phyloP scores from a whole-genome alignment of 2,888 invertebrate species.

The Trichogramma dendrolimi region DNA sequence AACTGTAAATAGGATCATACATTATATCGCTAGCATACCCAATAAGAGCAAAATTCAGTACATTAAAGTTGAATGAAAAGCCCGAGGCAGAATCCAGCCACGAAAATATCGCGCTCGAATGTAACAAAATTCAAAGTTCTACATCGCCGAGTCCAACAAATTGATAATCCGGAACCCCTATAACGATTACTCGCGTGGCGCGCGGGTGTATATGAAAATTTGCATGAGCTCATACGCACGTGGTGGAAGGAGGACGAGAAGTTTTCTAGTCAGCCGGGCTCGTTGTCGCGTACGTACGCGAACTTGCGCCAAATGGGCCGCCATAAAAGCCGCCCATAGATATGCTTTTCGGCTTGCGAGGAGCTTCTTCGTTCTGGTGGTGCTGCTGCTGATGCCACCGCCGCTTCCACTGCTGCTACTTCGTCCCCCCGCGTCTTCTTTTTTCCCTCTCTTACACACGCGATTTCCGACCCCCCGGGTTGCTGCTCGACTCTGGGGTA shows the following conservation, averaged over 20 bases:
- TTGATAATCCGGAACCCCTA: constrained; percentile 50
- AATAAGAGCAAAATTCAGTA: too few species aligned
- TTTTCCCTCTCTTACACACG: constrained; percentile 19
- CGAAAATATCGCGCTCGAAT: neutral
- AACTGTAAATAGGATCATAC: too few species aligned
- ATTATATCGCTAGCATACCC: too few species aligned
- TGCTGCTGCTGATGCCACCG: neutral
- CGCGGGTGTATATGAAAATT: neutral
- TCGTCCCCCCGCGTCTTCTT: constrained; percentile 1
- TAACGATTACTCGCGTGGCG: constrained; percentile 40
- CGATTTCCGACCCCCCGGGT: constrained; percentile 23
- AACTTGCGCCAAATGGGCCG: constrained; percentile 49
- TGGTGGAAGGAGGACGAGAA: constrained; percentile 36
- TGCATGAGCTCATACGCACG: constrained; percentile 37
- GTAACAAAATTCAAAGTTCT: neutral
- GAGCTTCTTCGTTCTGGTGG: too few species aligned
- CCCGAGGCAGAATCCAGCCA: too few species aligned
- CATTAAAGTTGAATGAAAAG: too few species aligned
- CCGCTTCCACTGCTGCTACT: neutral
- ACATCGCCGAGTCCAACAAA: constrained; percentile 46
- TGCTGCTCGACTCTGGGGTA: constrained; percentile 6
- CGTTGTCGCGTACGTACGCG: constrained; percentile 42
- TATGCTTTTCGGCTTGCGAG: too few species aligned
- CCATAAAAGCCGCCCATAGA: constrained; percentile 45
- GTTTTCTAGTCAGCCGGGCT: constrained; percentile 43